phyloP scores from a whole-genome alignment of 2,888 invertebrate genomes.

The Harpalus rufipes region DNA sequence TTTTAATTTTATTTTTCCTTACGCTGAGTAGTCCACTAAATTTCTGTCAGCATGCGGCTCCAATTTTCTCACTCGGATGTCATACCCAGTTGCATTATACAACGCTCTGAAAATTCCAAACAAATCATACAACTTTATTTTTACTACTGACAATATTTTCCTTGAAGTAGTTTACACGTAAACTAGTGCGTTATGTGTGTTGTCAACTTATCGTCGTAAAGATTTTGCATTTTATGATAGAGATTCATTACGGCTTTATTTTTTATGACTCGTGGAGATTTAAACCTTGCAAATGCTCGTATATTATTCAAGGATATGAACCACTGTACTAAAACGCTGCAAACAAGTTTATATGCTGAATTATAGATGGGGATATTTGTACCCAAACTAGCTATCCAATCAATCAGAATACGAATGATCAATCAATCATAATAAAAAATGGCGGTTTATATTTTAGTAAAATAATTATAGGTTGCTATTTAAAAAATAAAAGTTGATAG shows the following conservation, averaged over 20 bases:
- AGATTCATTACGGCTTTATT: neutral
- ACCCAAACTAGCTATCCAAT: no score
- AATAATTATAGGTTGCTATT: no score
- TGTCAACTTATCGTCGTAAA: neutral
- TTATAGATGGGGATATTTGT: no score
- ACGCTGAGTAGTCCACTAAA: conserved; percentile 84
- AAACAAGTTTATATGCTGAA: neutral
- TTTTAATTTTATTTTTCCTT: conserved; percentile 75
- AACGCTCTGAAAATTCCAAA: conserved; percentile 78
- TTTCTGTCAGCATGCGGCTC: conserved; percentile 86
- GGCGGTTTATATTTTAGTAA: no score
- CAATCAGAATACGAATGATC: no score
- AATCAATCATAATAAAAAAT: no score
- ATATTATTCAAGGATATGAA: neutral
- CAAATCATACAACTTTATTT: conserved; percentile 8
- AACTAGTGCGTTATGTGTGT: no score
- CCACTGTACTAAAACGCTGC: neutral
- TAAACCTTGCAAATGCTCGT: neutral
- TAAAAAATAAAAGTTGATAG: no score
- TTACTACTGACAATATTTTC: no score
- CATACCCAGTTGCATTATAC: conserved; percentile 87
- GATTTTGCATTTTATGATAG: neutral
- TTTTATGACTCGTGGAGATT: neutral
- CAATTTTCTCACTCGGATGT: conserved; percentile 87
- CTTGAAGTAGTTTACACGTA: no score